Evolutionary conservation across 2,113 vertebrate genomes (phyloP).

Genomic region (Leiothrix lutea): DNA sequence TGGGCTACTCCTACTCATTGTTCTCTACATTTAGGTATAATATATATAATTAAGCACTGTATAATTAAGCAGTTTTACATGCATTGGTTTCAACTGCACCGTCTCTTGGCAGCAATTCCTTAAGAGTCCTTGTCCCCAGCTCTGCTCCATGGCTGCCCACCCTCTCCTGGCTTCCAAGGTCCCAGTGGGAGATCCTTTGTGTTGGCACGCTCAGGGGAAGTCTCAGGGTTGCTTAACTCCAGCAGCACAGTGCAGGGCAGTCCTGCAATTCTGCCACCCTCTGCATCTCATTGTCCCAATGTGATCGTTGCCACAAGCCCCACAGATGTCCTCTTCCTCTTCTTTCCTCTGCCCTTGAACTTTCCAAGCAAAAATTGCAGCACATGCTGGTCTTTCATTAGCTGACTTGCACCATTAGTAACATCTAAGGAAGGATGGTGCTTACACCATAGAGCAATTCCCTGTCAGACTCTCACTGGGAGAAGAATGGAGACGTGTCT

Average conservation of each 20-base stretch:
- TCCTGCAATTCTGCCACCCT: background rate
- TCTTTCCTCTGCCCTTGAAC: rapidly evolving
- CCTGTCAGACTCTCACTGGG: background rate
- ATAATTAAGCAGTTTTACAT: slow-evolving; percentile 12
- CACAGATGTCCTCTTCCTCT: background rate
- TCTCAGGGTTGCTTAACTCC: background rate
- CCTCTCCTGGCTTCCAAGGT: background rate
- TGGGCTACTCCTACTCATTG: slow-evolving; percentile 59
- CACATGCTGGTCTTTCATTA: background rate
- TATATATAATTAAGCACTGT: slow-evolving; percentile 2
- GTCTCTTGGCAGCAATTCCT: background rate
- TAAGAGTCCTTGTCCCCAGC: background rate
- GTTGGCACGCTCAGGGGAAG: rapidly evolving
- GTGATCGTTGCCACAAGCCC: background rate
- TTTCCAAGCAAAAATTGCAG: background rate
- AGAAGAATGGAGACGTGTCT: background rate
- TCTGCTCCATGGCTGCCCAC: background rate
- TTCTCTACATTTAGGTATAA: slow-evolving; percentile 8
- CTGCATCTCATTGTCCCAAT: background rate
- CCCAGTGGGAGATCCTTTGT: background rate
- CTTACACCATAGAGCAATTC: background rate
- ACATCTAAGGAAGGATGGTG: background rate
- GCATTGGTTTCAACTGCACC: background rate
- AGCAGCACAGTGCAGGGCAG: rapidly evolving
- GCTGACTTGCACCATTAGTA: background rate